Conservation (phyloP, 2,888 invertebrate genomes). For the Eudasyphora cyanicolor region DNA sequence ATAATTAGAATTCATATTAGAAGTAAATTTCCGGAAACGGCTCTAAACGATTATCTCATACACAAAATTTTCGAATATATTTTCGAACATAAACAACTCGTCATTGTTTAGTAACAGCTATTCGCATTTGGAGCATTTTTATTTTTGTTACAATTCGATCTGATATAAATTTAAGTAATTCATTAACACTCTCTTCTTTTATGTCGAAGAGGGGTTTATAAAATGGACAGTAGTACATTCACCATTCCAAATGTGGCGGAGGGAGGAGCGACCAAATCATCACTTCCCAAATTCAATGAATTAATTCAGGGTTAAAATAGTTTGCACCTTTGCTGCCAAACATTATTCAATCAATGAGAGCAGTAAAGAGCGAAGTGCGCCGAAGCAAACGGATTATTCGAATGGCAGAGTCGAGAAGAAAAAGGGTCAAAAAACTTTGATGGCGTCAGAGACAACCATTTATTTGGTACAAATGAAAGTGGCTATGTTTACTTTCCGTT, state of each 20-base stretch:
- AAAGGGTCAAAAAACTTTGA: constrained; percentile 39
- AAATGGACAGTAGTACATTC: not conserved
- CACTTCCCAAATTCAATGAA: not conserved
- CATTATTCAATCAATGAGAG: constrained; percentile 27
- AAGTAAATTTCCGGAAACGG: no score
- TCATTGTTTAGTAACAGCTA: not conserved
- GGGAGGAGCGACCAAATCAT: constrained; percentile 3
- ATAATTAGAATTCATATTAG: no score
- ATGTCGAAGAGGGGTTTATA: not conserved
- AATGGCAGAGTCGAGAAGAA: not conserved
- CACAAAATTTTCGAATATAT: no score
- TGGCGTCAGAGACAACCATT: not conserved
- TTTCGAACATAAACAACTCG: no score
- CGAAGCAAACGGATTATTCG: not conserved
- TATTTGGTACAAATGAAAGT: constrained; percentile 12
- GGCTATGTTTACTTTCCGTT: not conserved
- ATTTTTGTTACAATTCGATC: constrained; percentile 31
- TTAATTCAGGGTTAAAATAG: constrained; percentile 55
- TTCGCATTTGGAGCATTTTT: constrained; percentile 19
- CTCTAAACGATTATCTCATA: no score
- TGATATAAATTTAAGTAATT: constrained; percentile 44
- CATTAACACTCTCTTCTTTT: constrained; percentile 54
- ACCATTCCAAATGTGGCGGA: not conserved
- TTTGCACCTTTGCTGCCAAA: constrained; percentile 43
- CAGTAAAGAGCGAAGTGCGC: not conserved